Conservation (phyloP, 2,888 invertebrate species). For the Patella depressa region DNA sequence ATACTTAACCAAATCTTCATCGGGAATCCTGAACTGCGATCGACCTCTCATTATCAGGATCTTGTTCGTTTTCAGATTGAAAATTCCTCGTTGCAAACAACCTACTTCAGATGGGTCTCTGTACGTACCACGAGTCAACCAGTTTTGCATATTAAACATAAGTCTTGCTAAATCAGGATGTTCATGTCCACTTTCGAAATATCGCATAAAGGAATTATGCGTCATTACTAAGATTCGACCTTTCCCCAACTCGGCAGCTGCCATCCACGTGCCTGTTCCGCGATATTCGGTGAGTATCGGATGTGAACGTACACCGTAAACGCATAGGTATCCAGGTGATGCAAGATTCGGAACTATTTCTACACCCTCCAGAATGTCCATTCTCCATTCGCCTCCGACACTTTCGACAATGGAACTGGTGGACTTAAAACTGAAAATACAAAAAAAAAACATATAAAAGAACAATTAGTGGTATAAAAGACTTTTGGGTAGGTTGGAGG, state of each 20-base stretch:
- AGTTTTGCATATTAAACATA: not conserved
- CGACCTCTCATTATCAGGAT: not conserved
- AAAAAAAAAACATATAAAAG: no score
- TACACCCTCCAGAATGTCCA: not conserved
- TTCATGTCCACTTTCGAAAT: not conserved
- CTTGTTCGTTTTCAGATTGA: not conserved
- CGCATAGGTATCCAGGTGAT: not conserved
- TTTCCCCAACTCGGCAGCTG: not conserved
- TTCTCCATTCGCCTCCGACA: not conserved
- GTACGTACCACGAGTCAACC: conserved; percentile 4
- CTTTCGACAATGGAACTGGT: not conserved
- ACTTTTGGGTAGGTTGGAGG: no score
- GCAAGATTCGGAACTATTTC: not conserved
- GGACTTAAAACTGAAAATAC: no score
- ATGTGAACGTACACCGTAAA: conserved; percentile 4
- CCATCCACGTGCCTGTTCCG: not conserved
- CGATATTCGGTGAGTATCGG: not conserved
- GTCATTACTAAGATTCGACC: not conserved
- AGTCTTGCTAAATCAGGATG: not conserved
- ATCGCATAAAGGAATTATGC: not conserved
- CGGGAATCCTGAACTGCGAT: not conserved
- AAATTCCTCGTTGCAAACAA: not conserved
- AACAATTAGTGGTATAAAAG: no score
- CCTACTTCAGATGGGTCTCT: not conserved
- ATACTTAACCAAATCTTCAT: not conserved